A percentile compares a stretch with the other conserved stretches of the same genome.
These are phyloP conservation scores for Cyanistes caeruleus DNA, from an alignment of 2,113 vertebrate species.

Conservation along the genomic window DNA sequence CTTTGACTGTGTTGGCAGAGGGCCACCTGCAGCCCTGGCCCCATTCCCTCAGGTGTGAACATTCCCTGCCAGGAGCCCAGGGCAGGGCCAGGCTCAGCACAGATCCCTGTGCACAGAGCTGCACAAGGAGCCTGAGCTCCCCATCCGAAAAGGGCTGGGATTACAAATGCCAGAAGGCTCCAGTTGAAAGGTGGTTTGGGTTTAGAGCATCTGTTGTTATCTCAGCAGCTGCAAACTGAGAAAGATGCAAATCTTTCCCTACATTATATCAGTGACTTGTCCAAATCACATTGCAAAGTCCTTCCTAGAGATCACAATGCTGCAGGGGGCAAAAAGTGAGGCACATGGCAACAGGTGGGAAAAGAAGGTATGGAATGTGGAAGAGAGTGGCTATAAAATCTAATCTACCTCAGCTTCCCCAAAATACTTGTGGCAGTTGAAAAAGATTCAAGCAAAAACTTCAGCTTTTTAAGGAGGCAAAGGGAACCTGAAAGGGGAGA, in stretches of 20 bases:
- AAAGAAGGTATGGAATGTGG: neutral
- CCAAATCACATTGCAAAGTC: neutral
- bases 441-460: neutral
- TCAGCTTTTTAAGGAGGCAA: neutral
- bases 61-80: neutral
- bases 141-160: neutral
- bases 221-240: neutral
- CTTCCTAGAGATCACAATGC: neutral
- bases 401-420: neutral
- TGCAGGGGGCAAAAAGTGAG: neutral
- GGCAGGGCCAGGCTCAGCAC: neutral
- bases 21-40: neutral
- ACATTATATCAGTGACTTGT: fast-evolving
- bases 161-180: neutral
- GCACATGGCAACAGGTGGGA: neutral
- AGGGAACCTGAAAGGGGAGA: neutral
- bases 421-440: neutral
- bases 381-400: neutral
- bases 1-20: neutral
- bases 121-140: neutral
- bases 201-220: neutral
- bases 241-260: neutral
- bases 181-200: neutral
- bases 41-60: fast-evolving
- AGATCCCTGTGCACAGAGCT: fast-evolving